Base-by-base conservation (phyloP, 2,888 invertebrate genomes). In the Alsophila aescularia region DNA sequence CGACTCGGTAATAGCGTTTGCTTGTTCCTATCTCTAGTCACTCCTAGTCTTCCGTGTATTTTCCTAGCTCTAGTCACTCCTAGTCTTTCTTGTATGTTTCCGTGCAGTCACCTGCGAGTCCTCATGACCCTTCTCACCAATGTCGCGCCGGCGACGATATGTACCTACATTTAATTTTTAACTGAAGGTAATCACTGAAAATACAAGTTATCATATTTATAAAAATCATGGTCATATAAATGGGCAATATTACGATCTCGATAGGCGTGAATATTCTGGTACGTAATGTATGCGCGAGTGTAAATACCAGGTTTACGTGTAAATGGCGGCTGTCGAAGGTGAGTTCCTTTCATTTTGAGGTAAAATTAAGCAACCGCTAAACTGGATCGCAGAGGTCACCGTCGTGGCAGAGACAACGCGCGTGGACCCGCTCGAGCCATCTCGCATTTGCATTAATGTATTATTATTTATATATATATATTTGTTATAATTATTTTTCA, bases 1-100 rank as follows among this genome's bases (percentile, higher is more conserved):
- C 18, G 12, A 12, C 3, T 13, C 13, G 0, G 10, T 8, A 8
- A 2, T 13, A 43, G 18, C 13, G 9, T 24, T 44, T n/a, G 35
- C 14, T 34, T 44, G 15, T 35, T 43, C 8, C 13, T 18, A 37
- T 32, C 40, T 64, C 70, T 70, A 68, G 70, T 70, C 69, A 53
- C 45, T 40, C 48, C 61, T 66, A 58, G 64, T 66, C 69, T 55
- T 6, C 24, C 7, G n/a, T n/a, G n/a, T n/a, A n/a, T 24, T 6
- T 6, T 8, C 7, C 7, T 6, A 24, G 24, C 24, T n/a, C n/a
- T 24, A 24, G 24, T 24, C 24, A 53, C 45, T 40, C 48, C 61
- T 66, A 58, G 64, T 66, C 69, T 55, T 6, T 8, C 7, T n/a
- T n/a, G n/a, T n/a, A n/a, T 24, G 1, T 6, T 8, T n/a, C 24